Evolutionary conservation across 92 coral and sea anemone species (phyloP).

Genomic region (Metridium senile): DNA sequence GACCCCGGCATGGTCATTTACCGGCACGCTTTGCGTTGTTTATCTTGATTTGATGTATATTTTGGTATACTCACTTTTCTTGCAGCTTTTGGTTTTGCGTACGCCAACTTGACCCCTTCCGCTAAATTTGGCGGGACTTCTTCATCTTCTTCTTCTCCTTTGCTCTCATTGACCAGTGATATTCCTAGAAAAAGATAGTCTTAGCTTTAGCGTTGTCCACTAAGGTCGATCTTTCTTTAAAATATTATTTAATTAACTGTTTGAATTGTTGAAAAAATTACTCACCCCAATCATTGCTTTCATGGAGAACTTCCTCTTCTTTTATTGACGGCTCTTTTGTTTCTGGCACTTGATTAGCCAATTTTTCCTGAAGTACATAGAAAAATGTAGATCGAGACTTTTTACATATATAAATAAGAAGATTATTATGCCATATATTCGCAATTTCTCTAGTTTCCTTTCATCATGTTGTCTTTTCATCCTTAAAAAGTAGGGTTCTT

Average conservation of each 20-base stretch:
- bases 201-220: no score
- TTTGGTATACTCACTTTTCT: conserved; percentile 68
- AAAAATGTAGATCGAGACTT: no score
- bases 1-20: no score
- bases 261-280: no score
- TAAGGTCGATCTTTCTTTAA: no score
- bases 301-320: conserved; percentile 79
- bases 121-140: conserved; percentile 61
- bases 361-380: conserved; percentile 36
- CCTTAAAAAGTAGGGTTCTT: no score
- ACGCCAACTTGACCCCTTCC: conserved; percentile 81
- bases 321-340: conserved; percentile 36
- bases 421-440: no score
- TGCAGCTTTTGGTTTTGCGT: conserved; percentile 65
- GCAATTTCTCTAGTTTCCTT: no score
- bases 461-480: no score
- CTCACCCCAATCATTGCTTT: conserved; percentile 94
- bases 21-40: no score
- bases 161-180: conserved; percentile 79
- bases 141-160: conserved; percentile 77
- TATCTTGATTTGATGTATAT: neutral
- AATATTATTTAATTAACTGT: no score
- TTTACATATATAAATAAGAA: no score
- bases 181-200: conserved; percentile 55
- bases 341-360: conserved; percentile 47